These are phyloP conservation scores for Perdita meconis DNA, from an alignment of 2,888 invertebrate genomes.

Conservation along the genomic window DNA sequence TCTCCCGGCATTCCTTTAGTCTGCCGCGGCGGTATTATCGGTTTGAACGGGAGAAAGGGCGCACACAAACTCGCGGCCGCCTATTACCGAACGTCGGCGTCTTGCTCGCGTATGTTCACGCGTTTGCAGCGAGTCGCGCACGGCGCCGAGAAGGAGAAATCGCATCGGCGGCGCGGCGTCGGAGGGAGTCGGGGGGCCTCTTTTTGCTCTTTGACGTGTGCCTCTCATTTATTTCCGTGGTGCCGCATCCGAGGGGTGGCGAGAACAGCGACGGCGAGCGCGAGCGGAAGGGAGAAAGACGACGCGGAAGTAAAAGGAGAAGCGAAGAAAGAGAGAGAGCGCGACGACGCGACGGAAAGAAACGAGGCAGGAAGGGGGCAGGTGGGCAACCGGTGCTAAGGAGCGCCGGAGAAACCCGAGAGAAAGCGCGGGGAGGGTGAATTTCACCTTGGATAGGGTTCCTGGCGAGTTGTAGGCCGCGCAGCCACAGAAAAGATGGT, in stretches of 20 bases:
- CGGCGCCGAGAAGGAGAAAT: slow-evolving; percentile 32
- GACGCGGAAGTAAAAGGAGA: slow-evolving; percentile 36
- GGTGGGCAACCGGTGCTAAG: slow-evolving; percentile 37
- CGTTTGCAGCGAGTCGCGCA: slow-evolving; percentile 37
- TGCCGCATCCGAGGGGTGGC: slow-evolving; percentile 46
- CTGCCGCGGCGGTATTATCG: slow-evolving; percentile 50
- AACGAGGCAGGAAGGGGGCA: slow-evolving; percentile 32
- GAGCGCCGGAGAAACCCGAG: slow-evolving; percentile 48
- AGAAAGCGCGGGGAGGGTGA: slow-evolving; percentile 19
- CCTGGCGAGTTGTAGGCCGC: slow-evolving; percentile 64
- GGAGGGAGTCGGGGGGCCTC: slow-evolving; percentile 53
- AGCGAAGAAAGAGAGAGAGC: slow-evolving; percentile 32
- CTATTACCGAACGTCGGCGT: slow-evolving; percentile 27
- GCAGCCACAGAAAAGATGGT: slow-evolving; percentile 64
- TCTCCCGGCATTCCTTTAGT: not conserved
- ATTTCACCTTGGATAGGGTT: slow-evolving; percentile 66
- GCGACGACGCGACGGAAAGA: slow-evolving; percentile 14
- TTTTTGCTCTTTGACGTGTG: slow-evolving; percentile 76
- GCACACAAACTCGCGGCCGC: slow-evolving; percentile 10
- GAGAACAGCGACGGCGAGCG: slow-evolving; percentile 19
- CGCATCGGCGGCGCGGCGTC: slow-evolving; percentile 22
- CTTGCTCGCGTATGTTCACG: not conserved
- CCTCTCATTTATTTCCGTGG: slow-evolving; percentile 77
- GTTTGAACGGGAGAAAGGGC: slow-evolving; percentile 46
- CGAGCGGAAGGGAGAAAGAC: slow-evolving; percentile 30